Evolutionary conservation across 2,888 invertebrate genomes (phyloP).

Genomic region (Brachyptera risi): DNA sequence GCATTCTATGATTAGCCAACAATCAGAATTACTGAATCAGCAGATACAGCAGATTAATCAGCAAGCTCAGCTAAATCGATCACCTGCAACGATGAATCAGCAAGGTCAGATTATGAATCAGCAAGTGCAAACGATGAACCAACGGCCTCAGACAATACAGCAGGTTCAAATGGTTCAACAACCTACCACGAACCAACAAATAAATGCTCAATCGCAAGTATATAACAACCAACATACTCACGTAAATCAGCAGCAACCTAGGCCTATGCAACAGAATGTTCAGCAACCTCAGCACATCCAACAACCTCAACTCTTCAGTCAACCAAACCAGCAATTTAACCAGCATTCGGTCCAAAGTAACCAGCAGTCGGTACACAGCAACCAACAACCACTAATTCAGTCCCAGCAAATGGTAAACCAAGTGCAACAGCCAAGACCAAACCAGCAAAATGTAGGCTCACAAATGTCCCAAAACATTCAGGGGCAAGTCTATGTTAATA

Average conservation of each 20-base stretch:
- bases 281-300: slow-evolving; percentile 28
- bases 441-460: not conserved
- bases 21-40: not conserved
- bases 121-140: not conserved
- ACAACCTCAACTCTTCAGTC: slow-evolving; percentile 18
- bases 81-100: not conserved
- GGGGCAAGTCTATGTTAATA: too few relatives aligned
- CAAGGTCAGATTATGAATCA: not conserved
- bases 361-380: slow-evolving; percentile 22
- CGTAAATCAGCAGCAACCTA: not conserved
- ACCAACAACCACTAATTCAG: not conserved
- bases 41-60: slow-evolving; percentile 26
- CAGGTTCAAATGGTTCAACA: not conserved
- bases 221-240: not conserved
- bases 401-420: too few relatives aligned
- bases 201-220: not conserved
- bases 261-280: slow-evolving; percentile 13
- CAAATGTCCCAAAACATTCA: not conserved
- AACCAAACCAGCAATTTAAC: slow-evolving; percentile 26
- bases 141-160: not conserved
- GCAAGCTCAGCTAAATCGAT: slow-evolving; percentile 21
- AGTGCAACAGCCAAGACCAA: too few relatives aligned
- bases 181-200: not conserved
- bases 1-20: not conserved
- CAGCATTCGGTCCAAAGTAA: too few relatives aligned